Base-by-base conservation (phyloP, 2,113 vertebrate genomes). In the Phalacrocorax brasilianus region DNA sequence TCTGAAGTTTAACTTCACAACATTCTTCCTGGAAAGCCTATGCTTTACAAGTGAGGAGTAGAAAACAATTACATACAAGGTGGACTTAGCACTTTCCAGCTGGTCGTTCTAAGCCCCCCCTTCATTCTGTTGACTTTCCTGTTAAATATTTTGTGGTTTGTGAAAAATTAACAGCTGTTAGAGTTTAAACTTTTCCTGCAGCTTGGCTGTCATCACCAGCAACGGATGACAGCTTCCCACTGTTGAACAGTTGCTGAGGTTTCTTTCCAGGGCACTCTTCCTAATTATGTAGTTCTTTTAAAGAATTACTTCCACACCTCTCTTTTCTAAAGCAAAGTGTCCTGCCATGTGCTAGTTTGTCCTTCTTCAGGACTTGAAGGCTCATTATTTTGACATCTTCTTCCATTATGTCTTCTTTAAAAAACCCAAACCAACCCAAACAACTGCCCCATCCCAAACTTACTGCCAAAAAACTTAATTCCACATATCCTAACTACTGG, bases 201-300 rank as follows among this genome's bases (percentile, higher is more conserved):
- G 33, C 12, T 87, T 81, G 16, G 12, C 45, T 80, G 23, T 66
- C 50, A 56, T 61, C 33, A 52, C 8, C 49, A 73, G 42, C 17
- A 83, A n/a, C 14, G 1, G 1, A 20, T 24, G 35, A 62, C 8
- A 73, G 9, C 44, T 80, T 86, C 27, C 27, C 9, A 52, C 5
- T 28, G 12, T 49, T 63, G 30, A 65, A 52, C 1, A 1, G 1
- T 55, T 78, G n/a, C 8, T 40, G 24, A 65, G 8, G 18, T 55
- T 68, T 91, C 28, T 85, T 62, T 50, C 27, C 23, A 67, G 28
- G 47, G 3, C 5, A 27, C 8, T 75, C 19, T 35, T 59, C 2
- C 13, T 44, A 53, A 19, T 55, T 65, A 21, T 0, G 0, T 12
- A 22, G 9, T 10, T 71, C 9, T 91, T 91, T 67, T 38, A 20